Percentiles rank a stretch among this genome's conserved stretches.
Conservation (phyloP, 2,113 vertebrate genomes). For the Leucopsar rothschildi region DNA sequence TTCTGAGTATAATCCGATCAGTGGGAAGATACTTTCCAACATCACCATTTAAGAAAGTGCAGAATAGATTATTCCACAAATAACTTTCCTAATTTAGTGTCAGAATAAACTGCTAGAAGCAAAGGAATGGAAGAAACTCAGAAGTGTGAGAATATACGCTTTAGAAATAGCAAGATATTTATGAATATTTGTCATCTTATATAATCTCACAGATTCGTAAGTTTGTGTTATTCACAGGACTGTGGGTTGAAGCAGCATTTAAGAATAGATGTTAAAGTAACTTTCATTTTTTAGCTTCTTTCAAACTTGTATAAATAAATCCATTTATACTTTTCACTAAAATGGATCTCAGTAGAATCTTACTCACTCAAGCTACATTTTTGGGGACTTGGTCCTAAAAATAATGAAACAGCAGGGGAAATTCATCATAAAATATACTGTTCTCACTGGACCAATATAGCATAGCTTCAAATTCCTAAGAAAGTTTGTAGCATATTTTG, state of each 20-base stretch:
- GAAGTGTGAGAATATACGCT: background rate
- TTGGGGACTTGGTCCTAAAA: background rate
- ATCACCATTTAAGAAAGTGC: background rate
- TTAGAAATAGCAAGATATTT: background rate
- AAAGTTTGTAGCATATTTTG: background rate
- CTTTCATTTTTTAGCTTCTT: background rate
- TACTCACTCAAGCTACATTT: background rate
- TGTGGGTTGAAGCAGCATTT: background rate
- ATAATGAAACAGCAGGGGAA: background rate
- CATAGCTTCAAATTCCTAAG: background rate
- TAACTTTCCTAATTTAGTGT: background rate
- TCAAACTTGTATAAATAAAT: background rate
- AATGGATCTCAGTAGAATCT: background rate
- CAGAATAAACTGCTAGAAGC: background rate
- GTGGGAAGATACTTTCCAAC: background rate
- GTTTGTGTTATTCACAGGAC: background rate
- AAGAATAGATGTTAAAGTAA: background rate
- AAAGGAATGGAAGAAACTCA: background rate
- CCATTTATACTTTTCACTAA: background rate
- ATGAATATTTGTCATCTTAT: background rate
- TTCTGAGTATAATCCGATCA: background rate
- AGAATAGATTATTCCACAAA: background rate
- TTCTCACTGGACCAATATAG: background rate
- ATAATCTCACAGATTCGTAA: background rate
- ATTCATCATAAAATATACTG: background rate